Evolutionary conservation across 92 coral and sea anemone species (phyloP), one percentile per base, ranked within the genome.

Genomic region (Palythoa caribaeorum): DNA sequence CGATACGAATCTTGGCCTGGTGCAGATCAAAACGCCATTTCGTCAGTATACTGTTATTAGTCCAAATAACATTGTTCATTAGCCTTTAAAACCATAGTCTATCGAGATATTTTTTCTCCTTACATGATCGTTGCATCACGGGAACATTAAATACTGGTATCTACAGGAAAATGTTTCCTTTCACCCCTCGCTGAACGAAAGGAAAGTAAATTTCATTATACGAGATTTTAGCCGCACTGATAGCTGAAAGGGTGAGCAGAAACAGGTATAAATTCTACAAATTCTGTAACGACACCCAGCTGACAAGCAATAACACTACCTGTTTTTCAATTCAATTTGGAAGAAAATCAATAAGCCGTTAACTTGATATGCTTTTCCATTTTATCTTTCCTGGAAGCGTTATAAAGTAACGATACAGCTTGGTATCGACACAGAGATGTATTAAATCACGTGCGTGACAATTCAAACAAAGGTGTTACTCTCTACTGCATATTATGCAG

Each of bases 1-100:
- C 99, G 38, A 96, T 90, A 38, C 98, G 98, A 38, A 97, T 92
- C 77, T 95, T 97, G n/a, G 96, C 92, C 95, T 95, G 81, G 44
- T 71, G 80, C 12, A 39, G 44, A 37, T 8, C 6, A 51, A 38
- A 52, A 28, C 9, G 9, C 28, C 28, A 28, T 28, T 28, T 28
- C 28, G 28, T 28, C 28, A 28, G 28, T 28, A 28, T 28, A 28
- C 28, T 28, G 28, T 28, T 28, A 28, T 28, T 28, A 28, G 28
- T 28, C 28, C 28, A 28, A 28, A 28, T 28, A 28, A 44, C 50
- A 44, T 2, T 44, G 7, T 44, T 44, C 50, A 63, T 63, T 63
- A 21, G 21, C 70, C 36, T 63, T n/a, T 63, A n/a, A 63, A 17
- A 7, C 8, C 70, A 2, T 9, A 63, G 17, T 63, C n/a, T 63